Evolutionary conservation across 2,888 invertebrate species (phyloP).

Genomic region (Idaea biselata): DNA sequence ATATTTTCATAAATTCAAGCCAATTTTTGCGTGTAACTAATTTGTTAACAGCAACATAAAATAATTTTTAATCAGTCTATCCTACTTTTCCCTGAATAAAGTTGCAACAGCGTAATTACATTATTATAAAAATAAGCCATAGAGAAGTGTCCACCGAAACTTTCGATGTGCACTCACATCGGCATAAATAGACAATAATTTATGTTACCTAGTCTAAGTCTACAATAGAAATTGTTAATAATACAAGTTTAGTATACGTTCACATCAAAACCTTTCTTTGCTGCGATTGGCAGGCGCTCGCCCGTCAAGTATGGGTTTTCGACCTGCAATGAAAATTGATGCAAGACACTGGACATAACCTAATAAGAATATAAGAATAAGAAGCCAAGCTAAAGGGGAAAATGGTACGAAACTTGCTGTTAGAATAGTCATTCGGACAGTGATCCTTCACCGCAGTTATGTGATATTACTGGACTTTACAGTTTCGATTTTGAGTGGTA

Average conservation of each 20-base stretch:
- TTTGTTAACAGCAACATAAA: conserved; percentile 2
- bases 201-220: conserved; percentile 5
- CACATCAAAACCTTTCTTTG: conserved; percentile 93
- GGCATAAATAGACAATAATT: conserved; percentile 27
- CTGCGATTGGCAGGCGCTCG: conserved; percentile 93
- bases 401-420: not conserved
- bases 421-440: not conserved
- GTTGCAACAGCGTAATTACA: conserved; percentile 44
- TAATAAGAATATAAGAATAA: too few relatives aligned
- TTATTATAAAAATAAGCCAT: conserved; percentile 35
- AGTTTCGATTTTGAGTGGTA: too few relatives aligned
- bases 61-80: conserved; percentile 5
- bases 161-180: conserved; percentile 17
- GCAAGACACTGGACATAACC: not conserved
- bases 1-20: conserved; percentile 7
- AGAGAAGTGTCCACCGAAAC: conserved; percentile 26
- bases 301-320: conserved; percentile 92
- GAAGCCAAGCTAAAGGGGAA: not conserved
- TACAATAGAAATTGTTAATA: conserved; percentile 22
- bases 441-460: too few relatives aligned
- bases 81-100: conserved; percentile 34
- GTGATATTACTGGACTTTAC: too few relatives aligned
- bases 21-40: not conserved
- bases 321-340: conserved; percentile 72
- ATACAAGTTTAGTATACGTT: conserved; percentile 50